phyloP scores from a whole-genome alignment of 2,797 vertebrate species.

The Parauchenoglanis ngamensis region DNA sequence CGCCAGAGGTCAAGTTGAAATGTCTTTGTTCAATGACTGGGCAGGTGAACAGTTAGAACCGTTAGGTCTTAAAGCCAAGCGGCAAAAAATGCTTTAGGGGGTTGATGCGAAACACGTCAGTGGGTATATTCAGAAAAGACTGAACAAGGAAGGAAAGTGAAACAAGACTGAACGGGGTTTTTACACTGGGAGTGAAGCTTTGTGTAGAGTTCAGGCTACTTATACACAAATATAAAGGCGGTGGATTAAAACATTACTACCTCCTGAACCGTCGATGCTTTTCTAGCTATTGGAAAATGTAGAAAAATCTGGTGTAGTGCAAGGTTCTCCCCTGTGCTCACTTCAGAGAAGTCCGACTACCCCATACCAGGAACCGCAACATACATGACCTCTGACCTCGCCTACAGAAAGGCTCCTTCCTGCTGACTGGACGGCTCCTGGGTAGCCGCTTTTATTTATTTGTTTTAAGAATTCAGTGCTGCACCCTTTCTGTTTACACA shows the following conservation, averaged over 20 bases:
- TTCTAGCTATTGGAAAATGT: slow-evolving; percentile 6
- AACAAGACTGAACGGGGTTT: too few species aligned
- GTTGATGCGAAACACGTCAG: neutral
- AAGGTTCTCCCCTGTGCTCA: slow-evolving; percentile 13
- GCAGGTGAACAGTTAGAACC: neutral
- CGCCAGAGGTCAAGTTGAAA: neutral
- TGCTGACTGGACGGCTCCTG: slow-evolving; percentile 31
- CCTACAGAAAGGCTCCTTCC: slow-evolving; percentile 34
- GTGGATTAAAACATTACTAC: neutral
- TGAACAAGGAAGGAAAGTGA: neutral
- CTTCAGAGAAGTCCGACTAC: slow-evolving; percentile 56
- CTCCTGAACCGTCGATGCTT: too few species aligned
- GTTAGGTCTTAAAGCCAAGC: neutral
- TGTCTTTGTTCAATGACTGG: neutral
- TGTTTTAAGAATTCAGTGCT: neutral
- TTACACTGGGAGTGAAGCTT: neutral
- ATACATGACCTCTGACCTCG: slow-evolving; percentile 56
- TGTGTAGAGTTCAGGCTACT: too few species aligned
- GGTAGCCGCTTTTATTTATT: neutral
- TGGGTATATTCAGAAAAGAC: too few species aligned
- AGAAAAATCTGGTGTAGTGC: neutral
- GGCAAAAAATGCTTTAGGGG: too few species aligned
- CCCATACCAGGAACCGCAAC: slow-evolving; percentile 47
- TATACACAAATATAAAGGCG: neutral
- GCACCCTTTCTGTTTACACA: slow-evolving; percentile 31